A percentile compares a stretch with the other conserved stretches of the same genome.
Evolutionary conservation across 2,113 vertebrate genomes (phyloP).

Genomic region (Odontophorus gujanensis): DNA sequence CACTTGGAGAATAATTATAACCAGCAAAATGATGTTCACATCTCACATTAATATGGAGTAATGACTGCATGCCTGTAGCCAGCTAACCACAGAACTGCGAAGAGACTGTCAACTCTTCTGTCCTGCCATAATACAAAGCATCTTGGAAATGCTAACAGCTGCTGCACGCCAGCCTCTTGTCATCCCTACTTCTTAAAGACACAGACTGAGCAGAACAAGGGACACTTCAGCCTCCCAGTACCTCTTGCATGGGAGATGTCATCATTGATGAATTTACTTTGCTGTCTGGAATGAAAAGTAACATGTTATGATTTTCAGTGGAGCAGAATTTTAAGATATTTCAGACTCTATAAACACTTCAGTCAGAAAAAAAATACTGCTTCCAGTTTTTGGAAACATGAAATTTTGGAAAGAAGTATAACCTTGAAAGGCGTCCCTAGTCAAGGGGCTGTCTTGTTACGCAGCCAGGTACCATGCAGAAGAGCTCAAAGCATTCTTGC

Average conservation of each 20-base stretch:
- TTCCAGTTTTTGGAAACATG: conserved; percentile 9
- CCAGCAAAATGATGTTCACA: conserved; percentile 40
- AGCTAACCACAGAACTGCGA: conserved; percentile 71
- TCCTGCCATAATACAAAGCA: conserved; percentile 60
- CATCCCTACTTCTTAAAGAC: conserved; percentile 63
- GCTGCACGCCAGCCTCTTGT: conserved; percentile 7
- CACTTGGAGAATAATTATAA: conserved; percentile 41
- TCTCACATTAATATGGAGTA: conserved; percentile 65
- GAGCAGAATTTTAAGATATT: not conserved
- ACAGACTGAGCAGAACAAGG: not conserved
- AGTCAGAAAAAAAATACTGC: not conserved
- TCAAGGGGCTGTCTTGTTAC: not conserved
- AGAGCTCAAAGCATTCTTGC: not conserved
- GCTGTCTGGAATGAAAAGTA: not conserved
- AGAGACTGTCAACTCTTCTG: conserved; percentile 68
- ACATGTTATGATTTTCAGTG: not conserved
- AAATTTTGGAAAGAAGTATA: not conserved
- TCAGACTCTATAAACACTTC: not conserved
- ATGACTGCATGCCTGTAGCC: conserved; percentile 55
- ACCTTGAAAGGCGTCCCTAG: not conserved
- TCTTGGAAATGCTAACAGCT: conserved; percentile 55
- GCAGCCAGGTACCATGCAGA: not conserved
- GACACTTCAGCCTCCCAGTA: not conserved
- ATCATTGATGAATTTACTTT: not conserved
- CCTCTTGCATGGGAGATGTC: not conserved